These are phyloP conservation scores for Scolopax rusticola DNA, from an alignment of 2,797 vertebrate genomes.

Conservation along the genomic window DNA sequence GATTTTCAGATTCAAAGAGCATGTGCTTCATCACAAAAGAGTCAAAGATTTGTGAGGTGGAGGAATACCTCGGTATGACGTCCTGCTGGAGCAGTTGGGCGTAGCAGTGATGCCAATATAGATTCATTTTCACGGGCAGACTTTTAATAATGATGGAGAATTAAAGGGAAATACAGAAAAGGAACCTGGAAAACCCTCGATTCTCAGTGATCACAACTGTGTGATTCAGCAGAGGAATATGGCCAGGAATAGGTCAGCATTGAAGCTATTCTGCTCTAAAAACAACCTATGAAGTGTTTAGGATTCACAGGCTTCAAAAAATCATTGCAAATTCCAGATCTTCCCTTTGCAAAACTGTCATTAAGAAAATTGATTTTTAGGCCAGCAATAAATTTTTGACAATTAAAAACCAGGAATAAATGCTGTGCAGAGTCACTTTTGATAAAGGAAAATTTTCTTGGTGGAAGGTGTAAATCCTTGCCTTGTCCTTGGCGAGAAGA, in stretches of 20 bases:
- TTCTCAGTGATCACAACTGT: background rate
- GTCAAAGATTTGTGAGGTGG: background rate
- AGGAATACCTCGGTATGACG: fast-evolving
- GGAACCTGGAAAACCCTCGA: fast-evolving
- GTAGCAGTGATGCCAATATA: background rate
- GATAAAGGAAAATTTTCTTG: background rate
- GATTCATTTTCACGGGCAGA: background rate
- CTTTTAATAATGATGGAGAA: background rate
- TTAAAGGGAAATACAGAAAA: background rate
- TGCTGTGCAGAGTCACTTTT: background rate
- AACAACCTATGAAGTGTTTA: background rate
- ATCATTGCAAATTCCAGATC: background rate
- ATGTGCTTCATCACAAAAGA: background rate
- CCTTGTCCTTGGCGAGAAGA: background rate
- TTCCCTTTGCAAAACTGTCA: background rate
- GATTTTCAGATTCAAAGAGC: background rate
- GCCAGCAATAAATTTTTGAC: background rate
- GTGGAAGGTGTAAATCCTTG: background rate
- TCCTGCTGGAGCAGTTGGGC: background rate
- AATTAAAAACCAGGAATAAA: background rate
- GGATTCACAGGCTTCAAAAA: background rate
- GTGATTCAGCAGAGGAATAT: background rate
- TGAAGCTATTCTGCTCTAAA: background rate
- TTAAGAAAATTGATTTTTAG: background rate
- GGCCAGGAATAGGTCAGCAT: background rate